Base-by-base conservation (phyloP, 2,113 vertebrate genomes). In the Macroglossus sobrinus region DNA sequence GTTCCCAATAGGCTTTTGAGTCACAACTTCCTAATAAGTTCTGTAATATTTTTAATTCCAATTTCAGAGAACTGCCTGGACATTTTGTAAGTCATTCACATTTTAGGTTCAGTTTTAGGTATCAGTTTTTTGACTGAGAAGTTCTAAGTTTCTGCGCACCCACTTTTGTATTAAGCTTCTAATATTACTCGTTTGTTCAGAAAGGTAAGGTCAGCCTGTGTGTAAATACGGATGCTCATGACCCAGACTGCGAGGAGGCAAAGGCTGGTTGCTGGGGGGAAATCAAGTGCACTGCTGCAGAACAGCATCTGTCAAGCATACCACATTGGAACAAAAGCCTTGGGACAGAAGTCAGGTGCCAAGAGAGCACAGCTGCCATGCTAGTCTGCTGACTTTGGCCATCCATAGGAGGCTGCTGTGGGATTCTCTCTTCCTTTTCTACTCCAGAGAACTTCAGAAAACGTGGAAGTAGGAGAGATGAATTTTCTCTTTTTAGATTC, bases 31-130 rank as follows among this genome's bases (percentile, higher is more conserved):
- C 68, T 28, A 47, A n/a, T 82, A 33, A 35, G 26, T 59, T 35
- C 47, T 66, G 7, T 40, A 71, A 53, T 28, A 8, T 45, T 71
- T 79, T 38, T 63, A 30, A 92, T 90, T 53, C 33, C 10, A 38
- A 4, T 75, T 74, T 82, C 85, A 50, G 66, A 86, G 26, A 72
- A 87, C 38, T 61, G 26, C 47, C n/a, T 53, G 19, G 21, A 26
- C 38, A 72, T 24, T 85, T 57, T 92, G 9, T 57, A 90, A 80
- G n/a, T 75, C 57, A 24, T 95, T 80, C 47, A 76, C 28, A 61
- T 50, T 74, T 95, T 78, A 16, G 21, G 30, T 22, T 64, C 53
- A 38, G 12, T 43, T 68, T 71, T 24, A 89, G 35, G 24, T 9
- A 26, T 61, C 22, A 33, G 40, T 57, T 59, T 85, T 85, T 57